Percentiles rank a stretch among this genome's conserved stretches.
These are phyloP conservation scores for Disparrhopalites patrizii DNA, from an alignment of 2,888 invertebrate species.

Conservation along the genomic window DNA sequence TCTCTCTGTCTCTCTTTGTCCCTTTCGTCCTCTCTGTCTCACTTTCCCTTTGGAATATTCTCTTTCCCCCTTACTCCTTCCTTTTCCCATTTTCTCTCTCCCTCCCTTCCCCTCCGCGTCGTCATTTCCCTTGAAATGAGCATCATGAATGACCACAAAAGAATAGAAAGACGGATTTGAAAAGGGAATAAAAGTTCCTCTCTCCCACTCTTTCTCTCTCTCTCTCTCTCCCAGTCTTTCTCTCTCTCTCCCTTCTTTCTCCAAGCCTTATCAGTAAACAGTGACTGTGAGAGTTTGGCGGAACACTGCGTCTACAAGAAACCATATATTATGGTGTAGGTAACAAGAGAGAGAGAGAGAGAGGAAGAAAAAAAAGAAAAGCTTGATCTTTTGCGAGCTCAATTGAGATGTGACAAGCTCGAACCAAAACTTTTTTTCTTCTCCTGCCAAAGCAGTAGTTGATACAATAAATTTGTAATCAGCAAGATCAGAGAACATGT, in stretches of 20 bases:
- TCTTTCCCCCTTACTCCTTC: too few species aligned
- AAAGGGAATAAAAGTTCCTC: conserved; percentile 30
- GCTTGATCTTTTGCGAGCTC: conserved; percentile 43
- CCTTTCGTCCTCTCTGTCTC: too few species aligned
- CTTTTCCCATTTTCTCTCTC: neutral
- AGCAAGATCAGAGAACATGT: conserved; percentile 37
- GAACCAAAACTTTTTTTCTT: conserved; percentile 36
- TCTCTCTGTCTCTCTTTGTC: too few species aligned
- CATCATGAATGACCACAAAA: conserved; percentile 29
- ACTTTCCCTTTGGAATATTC: too few species aligned
- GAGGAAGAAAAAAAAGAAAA: too few species aligned
- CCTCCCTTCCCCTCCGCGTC: conserved; percentile 9
- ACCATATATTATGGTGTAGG: conserved; percentile 42
- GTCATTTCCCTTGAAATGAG: conserved; percentile 26
- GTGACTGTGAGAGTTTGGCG: conserved; percentile 25
- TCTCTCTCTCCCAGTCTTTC: neutral
- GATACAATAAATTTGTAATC: conserved; percentile 49
- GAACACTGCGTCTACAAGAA: conserved; percentile 34
- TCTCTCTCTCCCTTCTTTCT: conserved; percentile 9
- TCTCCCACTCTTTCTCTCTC: neutral
- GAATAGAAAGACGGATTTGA: conserved; percentile 25
- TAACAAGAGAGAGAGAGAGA: too few species aligned
- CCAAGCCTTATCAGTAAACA: conserved; percentile 42
- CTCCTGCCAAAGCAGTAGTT: conserved; percentile 35
- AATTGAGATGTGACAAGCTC: conserved; percentile 47